These are phyloP conservation scores for Epicauta chinensis DNA, from an alignment of 1,140 invertebrate species.

Conservation along the genomic window DNA sequence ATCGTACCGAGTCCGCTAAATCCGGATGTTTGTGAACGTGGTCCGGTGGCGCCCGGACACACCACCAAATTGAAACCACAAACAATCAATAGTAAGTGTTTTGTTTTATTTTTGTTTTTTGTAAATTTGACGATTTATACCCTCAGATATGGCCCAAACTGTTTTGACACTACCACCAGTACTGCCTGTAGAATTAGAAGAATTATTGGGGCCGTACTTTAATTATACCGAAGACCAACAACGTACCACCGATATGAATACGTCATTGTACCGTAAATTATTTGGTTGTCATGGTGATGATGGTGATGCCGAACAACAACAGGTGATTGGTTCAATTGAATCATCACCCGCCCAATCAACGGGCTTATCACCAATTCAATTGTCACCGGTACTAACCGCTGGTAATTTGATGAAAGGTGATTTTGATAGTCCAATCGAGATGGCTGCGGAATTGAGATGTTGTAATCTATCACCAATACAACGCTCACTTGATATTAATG, in stretches of 20 bases:
- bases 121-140: conserved; percentile 1
- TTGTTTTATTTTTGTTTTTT: neutral
- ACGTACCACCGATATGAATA: conserved; percentile 14
- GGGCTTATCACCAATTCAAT: conserved; percentile 29
- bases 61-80: conserved; percentile 5
- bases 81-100: neutral
- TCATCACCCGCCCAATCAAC: conserved; percentile 27
- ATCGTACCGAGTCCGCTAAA: conserved; percentile 39
- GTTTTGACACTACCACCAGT: conserved; percentile 33
- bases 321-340: conserved; percentile 11
- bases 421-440: conserved; percentile 17
- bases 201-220: conserved; percentile 52
- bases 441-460: conserved; percentile 24
- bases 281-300: conserved; percentile 29
- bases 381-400: conserved; percentile 16
- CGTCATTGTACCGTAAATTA: conserved; percentile 29
- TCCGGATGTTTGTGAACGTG: no score
- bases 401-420: neutral
- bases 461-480: conserved; percentile 37
- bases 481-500: no score
- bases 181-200: conserved; percentile 53
- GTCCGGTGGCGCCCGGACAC: conserved; percentile 20
- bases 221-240: conserved; percentile 45
- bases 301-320: no score
- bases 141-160: conserved; percentile 30